A percentile compares a stretch with the other conserved stretches of the same genome.
Conservation (phyloP, 2,888 invertebrate species). For the Byasa hedistus region DNA sequence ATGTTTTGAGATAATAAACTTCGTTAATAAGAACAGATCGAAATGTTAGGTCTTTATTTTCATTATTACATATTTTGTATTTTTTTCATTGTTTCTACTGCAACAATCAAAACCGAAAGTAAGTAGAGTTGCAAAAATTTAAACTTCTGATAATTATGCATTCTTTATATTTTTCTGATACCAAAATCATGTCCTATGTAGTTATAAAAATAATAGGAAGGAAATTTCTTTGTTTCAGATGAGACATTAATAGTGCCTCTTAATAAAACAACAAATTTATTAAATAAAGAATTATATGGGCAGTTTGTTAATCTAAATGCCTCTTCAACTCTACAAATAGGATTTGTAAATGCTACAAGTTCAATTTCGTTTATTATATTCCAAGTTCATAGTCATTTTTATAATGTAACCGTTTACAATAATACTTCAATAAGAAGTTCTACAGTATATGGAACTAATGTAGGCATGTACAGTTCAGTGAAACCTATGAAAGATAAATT, state of each 20-base stretch:
- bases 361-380: conserved; percentile 79
- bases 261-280: conserved; percentile 46
- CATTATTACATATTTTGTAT: conserved; percentile 11
- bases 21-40: conserved; percentile 2
- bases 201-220: background rate
- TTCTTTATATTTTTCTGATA: background rate
- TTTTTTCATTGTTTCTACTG: conserved; percentile 8
- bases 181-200: background rate
- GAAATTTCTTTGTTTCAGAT: conserved; percentile 53
- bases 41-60: conserved; percentile 14
- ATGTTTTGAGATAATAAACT: background rate
- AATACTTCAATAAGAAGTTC: conserved; percentile 46
- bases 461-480: conserved; percentile 75
- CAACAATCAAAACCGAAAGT: conserved; percentile 27
- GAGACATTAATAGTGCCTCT: conserved; percentile 51
- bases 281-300: conserved; percentile 56
- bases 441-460: conserved; percentile 79
- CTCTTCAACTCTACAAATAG: conserved; percentile 53
- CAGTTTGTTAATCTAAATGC: conserved; percentile 47
- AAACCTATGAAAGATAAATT: conserved; percentile 50
- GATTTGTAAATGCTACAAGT: conserved; percentile 64
- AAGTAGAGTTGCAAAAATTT: conserved; percentile 17
- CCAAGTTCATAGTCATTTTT: conserved; percentile 82
- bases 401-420: conserved; percentile 79
- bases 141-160: background rate